Conservation (phyloP, 2,888 invertebrate species). For the Aphidius colemani region DNA sequence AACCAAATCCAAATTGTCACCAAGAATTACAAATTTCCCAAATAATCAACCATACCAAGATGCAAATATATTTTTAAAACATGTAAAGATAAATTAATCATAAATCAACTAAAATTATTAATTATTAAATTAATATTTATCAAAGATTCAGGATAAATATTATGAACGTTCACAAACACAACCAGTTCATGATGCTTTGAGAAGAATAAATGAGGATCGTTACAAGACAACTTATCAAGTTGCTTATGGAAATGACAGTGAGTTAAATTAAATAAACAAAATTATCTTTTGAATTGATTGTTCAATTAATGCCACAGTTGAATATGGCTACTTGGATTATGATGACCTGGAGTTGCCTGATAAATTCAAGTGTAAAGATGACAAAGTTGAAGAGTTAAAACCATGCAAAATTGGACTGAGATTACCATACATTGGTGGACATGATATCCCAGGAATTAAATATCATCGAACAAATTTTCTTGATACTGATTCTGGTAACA, state of each 20-base stretch:
- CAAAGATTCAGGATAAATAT: conserved; percentile 67
- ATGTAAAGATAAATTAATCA: background rate
- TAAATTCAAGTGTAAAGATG: background rate
- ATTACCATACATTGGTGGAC: conserved; percentile 24
- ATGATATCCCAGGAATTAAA: conserved; percentile 16
- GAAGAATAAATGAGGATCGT: conserved; percentile 68
- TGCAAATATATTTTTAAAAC: background rate
- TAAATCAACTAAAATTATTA: background rate
- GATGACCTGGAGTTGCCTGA: conserved; percentile 58
- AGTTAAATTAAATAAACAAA: conserved; percentile 29
- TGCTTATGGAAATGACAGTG: conserved; percentile 64
- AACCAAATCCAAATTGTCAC: conserved; percentile 64
- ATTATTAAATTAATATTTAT: background rate
- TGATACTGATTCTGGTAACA: too few species aligned
- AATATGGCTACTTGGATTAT: conserved; percentile 65
- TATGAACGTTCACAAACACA: conserved; percentile 64
- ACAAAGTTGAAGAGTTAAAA: conserved; percentile 27
- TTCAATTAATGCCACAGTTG: conserved; percentile 43
- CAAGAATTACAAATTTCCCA: conserved; percentile 36
- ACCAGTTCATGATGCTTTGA: conserved; percentile 63
- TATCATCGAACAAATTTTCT: background rate
- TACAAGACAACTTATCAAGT: conserved; percentile 69
- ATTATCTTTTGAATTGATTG: background rate
- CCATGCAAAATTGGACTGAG: conserved; percentile 27
- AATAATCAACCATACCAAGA: conserved; percentile 34